phyloP scores from a whole-genome alignment of 2,888 invertebrate genomes.

The Eupeodes luniger region DNA sequence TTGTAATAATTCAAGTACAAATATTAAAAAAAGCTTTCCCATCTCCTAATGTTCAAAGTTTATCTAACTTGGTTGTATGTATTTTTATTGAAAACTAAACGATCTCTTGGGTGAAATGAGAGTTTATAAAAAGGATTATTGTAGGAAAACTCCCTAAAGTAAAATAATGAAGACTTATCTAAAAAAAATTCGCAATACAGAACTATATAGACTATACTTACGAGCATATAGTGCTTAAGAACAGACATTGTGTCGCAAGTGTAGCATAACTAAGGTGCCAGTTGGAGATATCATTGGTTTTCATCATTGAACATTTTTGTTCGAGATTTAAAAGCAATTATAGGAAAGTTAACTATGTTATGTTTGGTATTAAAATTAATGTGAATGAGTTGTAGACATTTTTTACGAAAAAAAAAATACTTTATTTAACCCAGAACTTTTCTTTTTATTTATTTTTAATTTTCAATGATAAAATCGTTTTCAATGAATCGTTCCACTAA shows the following conservation, averaged over 20 bases:
- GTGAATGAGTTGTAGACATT: no score
- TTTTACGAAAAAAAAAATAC: no score
- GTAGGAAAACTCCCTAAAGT: not conserved
- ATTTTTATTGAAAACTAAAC: slow-evolving; percentile 6
- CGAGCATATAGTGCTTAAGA: not conserved
- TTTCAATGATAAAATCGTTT: no score
- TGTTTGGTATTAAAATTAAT: no score
- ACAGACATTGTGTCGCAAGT: not conserved
- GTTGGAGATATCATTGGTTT: no score
- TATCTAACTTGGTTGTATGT: not conserved
- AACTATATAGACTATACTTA: not conserved
- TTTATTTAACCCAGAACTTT: no score
- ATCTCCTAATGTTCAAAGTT: not conserved
- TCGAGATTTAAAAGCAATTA: no score
- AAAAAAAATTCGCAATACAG: not conserved
- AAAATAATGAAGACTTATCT: not conserved
- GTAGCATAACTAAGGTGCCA: not conserved
- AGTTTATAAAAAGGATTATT: not conserved
- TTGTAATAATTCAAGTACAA: not conserved
- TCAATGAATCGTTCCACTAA: no score
- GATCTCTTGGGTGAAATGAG: not conserved
- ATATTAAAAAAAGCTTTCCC: not conserved
- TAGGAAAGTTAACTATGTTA: no score
- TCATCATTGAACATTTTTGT: no score
- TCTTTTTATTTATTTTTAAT: no score